Percentiles rank a stretch among this genome's conserved stretches.
These are phyloP conservation scores for Mamestra brassicae DNA, from an alignment of 2,888 invertebrate genomes.

Conservation along the genomic window DNA sequence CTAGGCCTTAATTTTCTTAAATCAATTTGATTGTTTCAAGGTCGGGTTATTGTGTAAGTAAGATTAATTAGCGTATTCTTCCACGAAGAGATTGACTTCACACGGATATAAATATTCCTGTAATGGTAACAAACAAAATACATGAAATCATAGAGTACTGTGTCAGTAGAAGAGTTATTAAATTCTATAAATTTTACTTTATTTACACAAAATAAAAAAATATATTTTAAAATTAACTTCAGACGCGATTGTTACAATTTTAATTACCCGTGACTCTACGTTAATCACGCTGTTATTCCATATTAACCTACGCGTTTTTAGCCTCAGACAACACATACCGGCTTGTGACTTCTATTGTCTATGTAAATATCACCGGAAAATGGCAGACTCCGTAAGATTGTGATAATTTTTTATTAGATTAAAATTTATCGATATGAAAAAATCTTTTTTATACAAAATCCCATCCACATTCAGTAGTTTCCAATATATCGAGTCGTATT, in stretches of 20 bases:
- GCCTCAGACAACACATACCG: slow-evolving; percentile 23
- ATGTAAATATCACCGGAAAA: background rate
- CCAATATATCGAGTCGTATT: too few relatives aligned
- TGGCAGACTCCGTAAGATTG: too few relatives aligned
- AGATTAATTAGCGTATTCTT: too few relatives aligned
- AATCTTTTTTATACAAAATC: too few relatives aligned
- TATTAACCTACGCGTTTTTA: background rate
- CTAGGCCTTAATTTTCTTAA: too few relatives aligned
- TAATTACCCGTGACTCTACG: background rate
- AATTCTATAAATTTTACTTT: background rate
- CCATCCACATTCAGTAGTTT: too few relatives aligned
- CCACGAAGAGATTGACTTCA: too few relatives aligned
- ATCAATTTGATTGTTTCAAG: too few relatives aligned
- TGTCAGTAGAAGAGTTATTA: background rate
- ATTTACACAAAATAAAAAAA: background rate
- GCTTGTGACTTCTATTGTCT: slow-evolving; percentile 6
- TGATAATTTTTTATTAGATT: too few relatives aligned
- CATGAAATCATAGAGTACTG: background rate
- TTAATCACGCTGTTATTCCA: background rate
- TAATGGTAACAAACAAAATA: background rate
- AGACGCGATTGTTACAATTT: background rate
- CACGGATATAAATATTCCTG: too few relatives aligned
- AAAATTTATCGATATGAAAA: too few relatives aligned
- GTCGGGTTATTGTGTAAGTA: too few relatives aligned
- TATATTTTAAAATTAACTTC: background rate